A percentile compares a stretch with the other conserved stretches of the same genome.
These are phyloP conservation scores for Camponotus vicinus DNA, from an alignment of 1,140 invertebrate species.

Conservation along the genomic window DNA sequence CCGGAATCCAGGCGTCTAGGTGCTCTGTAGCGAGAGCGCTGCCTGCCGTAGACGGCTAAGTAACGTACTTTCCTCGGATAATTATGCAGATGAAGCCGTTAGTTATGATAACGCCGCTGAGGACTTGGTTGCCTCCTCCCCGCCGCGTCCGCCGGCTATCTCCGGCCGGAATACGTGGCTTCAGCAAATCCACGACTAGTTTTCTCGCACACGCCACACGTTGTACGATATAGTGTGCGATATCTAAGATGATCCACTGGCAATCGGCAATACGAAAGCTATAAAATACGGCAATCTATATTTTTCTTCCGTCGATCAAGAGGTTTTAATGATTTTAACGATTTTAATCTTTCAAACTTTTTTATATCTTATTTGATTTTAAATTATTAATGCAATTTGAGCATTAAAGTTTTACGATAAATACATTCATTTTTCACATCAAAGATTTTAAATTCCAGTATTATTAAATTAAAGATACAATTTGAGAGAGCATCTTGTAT, in stretches of 20 bases:
- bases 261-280: not conserved
- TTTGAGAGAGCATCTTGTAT: not conserved
- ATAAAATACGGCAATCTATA: not conserved
- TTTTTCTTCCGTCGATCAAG: not conserved
- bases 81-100: constrained; percentile 85
- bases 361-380: not conserved
- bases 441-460: not conserved
- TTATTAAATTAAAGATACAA: not conserved
- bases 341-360: not conserved
- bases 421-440: not conserved
- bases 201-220: not conserved
- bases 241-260: not conserved
- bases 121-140: constrained; percentile 34
- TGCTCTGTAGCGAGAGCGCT: constrained; percentile 69
- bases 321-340: too few species aligned
- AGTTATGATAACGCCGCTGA: constrained; percentile 82
- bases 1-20: constrained; percentile 77
- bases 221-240: not conserved
- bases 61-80: constrained; percentile 83
- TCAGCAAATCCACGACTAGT: constrained; percentile 49
- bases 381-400: not conserved
- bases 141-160: constrained; percentile 39
- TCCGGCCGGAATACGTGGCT: constrained; percentile 35
- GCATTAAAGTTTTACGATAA: not conserved
- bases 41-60: constrained; percentile 79